phyloP scores from a whole-genome alignment of 2,797 vertebrate genomes.

The Micrastur ruficollis region DNA sequence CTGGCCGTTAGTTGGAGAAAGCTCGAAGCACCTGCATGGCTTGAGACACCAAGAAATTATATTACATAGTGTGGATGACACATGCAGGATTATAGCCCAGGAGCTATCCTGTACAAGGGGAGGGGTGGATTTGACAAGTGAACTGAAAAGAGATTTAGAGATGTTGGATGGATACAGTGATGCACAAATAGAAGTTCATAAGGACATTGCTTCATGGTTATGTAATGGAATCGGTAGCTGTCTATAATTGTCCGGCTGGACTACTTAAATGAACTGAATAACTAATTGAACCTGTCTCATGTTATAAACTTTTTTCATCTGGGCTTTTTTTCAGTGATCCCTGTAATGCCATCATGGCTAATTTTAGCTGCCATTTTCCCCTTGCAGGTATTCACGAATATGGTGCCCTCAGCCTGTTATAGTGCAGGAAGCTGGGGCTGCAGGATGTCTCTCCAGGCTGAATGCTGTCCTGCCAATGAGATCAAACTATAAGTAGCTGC shows the following conservation, averaged over 20 bases:
- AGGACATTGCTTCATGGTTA: constrained; percentile 43
- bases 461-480: constrained; percentile 50
- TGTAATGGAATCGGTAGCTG: constrained; percentile 12
- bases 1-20: accelerated
- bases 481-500: constrained; percentile 53
- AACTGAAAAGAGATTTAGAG: not conserved
- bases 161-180: not conserved
- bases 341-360: not conserved
- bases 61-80: not conserved
- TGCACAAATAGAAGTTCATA: constrained; percentile 41
- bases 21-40: not conserved
- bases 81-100: not conserved
- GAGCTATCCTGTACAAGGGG: not conserved
- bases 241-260: constrained; percentile 39
- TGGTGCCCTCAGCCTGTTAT: not conserved
- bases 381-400: constrained; percentile 38
- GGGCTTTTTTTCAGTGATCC: not conserved
- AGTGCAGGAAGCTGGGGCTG: not conserved
- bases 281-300: constrained; percentile 32
- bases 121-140: not conserved
- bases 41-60: not conserved
- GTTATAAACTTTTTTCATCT: constrained; percentile 22
- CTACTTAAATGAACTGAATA: constrained; percentile 45
- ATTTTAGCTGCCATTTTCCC: constrained; percentile 43
- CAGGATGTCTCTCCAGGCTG: not conserved